Evolutionary conservation across 2,797 vertebrate genomes (phyloP).

Genomic region (Lacerta agilis): DNA sequence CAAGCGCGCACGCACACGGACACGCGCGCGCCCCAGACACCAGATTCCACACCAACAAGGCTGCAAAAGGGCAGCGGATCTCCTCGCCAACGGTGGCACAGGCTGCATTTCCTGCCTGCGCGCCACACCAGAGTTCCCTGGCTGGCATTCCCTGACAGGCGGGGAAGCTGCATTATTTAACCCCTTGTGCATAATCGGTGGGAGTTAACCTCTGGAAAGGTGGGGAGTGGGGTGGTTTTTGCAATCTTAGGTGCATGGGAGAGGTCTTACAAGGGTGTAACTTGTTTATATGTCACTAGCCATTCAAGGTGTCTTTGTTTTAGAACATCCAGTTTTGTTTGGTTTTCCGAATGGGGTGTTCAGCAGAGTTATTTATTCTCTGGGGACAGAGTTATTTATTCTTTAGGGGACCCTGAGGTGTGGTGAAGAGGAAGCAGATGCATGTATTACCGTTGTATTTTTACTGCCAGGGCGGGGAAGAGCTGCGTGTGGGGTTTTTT

Average conservation of each 20-base stretch:
- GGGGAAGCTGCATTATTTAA: constrained; percentile 18
- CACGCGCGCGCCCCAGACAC: constrained; percentile 39
- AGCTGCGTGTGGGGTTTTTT: too few relatives aligned
- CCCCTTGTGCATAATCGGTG: background rate
- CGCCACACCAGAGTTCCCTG: background rate
- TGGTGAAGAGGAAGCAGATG: too few relatives aligned
- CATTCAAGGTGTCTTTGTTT: background rate
- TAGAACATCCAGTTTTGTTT: background rate
- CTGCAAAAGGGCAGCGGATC: constrained; percentile 56
- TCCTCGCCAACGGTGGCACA: constrained; percentile 5
- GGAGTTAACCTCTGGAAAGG: background rate
- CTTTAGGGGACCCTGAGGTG: too few relatives aligned
- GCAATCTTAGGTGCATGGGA: background rate
- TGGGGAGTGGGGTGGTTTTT: background rate
- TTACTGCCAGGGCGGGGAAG: too few relatives aligned
- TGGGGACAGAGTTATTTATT: background rate
- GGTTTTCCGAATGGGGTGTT: background rate
- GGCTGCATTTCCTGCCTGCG: background rate
- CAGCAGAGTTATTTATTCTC: background rate
- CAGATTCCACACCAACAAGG: constrained; percentile 63
- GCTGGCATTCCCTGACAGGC: background rate
- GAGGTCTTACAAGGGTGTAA: background rate
- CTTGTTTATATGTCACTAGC: background rate
- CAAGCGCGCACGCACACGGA: constrained; percentile 8
- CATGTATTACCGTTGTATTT: too few relatives aligned